Base-by-base conservation (phyloP, 2,888 invertebrate genomes). In the Napeogenes inachia region DNA sequence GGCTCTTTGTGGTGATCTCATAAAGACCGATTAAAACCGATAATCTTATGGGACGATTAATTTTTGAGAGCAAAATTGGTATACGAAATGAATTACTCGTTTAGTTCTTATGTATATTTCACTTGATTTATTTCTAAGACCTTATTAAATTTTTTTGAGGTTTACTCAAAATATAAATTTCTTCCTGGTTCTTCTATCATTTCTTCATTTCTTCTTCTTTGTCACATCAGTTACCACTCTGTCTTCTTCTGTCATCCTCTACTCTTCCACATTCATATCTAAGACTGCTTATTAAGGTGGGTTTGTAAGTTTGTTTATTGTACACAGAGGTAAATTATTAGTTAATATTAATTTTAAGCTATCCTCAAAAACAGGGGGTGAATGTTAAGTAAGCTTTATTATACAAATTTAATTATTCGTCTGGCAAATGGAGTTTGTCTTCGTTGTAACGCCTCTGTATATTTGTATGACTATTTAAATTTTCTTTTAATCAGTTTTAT, bases 351-450 rank as follows among this genome's bases (percentile, higher is more conserved):
- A 63, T 61, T 64, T 60, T 61, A 63, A 63, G 35, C 61, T 57
- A 63, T 59, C 21, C 4, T 35, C 57, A 57, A 57, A 57, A 63
- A 66, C 60, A 63, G 64, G 72, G 77, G 77, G 78, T 77, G 78
- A 77, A 78, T 78, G 76, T 75, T 75, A 75, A 76, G 65, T 61
- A 67, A 65, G 70, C 59, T 65, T 60, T 64, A 67, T 68, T 67
- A 68, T 65, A 67, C 65, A 66, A 69, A 69, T 71, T 72, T 67
- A 68, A 66, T 71, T 69, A 70, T 71, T 72, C 71, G 67, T 67
- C 66, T 69, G 67, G 66, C 67, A 74, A 76, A 74, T 72, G 71
- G 67, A 74, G 73, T 74, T 76, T 71, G 71, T 74, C 75, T 73
- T 69, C 65, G 64, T 71, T 72, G 71, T 72, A 61, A 62, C 66